A percentile compares a stretch with the other conserved stretches of the same genome.
Conservation (phyloP, 2,888 invertebrate genomes). For the Stenichneumon culpator region DNA sequence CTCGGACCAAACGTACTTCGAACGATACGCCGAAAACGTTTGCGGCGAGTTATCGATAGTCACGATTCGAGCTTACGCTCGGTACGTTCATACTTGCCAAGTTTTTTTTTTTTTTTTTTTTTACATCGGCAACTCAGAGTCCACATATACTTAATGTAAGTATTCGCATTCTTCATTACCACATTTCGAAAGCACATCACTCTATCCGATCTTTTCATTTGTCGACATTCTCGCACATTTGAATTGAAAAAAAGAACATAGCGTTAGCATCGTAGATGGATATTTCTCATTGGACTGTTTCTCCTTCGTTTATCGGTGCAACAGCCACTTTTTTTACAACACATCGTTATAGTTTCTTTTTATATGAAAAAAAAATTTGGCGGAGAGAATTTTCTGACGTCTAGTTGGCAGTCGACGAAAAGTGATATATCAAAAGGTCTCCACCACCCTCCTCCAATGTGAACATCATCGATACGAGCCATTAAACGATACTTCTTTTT, state of each 20-base stretch:
- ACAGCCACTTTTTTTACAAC: slow-evolving; percentile 37
- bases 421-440: slow-evolving; percentile 50
- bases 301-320: slow-evolving; percentile 38
- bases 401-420: slow-evolving; percentile 46
- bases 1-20: slow-evolving; percentile 10
- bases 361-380: slow-evolving; percentile 43
- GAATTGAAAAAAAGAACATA: slow-evolving; percentile 33
- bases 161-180: slow-evolving; percentile 39
- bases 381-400: slow-evolving; percentile 49
- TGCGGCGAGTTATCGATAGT: slow-evolving; percentile 17
- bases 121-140: slow-evolving; percentile 35
- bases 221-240: slow-evolving; percentile 46
- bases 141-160: slow-evolving; percentile 57
- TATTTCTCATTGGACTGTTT: slow-evolving; percentile 32
- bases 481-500: slow-evolving; percentile 43
- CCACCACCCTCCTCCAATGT: neutral
- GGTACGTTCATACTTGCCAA: slow-evolving; percentile 37
- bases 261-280: slow-evolving; percentile 41
- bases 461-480: slow-evolving; percentile 26
- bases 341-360: slow-evolving; percentile 27
- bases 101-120: slow-evolving; percentile 24
- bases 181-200: slow-evolving; percentile 35
- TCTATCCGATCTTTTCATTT: slow-evolving; percentile 35
- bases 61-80: slow-evolving; percentile 22
- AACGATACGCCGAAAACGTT: neutral